Evolutionary conservation across 2,888 invertebrate genomes (phyloP), one percentile per base, ranked within the genome.

Genomic region (Synergus umbraculus): DNA sequence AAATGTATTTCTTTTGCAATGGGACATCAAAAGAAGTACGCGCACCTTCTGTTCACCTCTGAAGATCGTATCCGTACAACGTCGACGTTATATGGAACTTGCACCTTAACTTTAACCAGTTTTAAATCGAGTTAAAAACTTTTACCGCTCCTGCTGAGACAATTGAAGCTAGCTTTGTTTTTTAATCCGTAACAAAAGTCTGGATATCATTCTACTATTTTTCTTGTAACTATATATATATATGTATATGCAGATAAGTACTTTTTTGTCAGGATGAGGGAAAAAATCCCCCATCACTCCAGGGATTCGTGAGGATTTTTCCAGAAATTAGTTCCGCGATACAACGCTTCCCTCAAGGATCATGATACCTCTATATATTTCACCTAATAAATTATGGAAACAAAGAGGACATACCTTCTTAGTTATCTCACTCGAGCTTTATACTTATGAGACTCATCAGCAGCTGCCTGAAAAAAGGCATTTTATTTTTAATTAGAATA

Each of bases 101-200:
- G 84, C 69, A 76, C 79, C 83, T 85, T 82, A 85, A 87, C 85
- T 87, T 87, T 86, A 87, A 88, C 86, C 85, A 87, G 86, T 86
- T 87, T 87, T 86, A 87, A 86, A 87, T 87, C 86, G 85, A 87
- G 86, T 87, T 87, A 85, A 85, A 86, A 88, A 87, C 83, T 87
- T 87, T 81, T 69, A 81, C 78, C 67, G 76, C 63, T 69, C 60
- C 76, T 78, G 76, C 60, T 66, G 83, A 85, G 86, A 86, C 85
- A 86, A 86, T 86, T 83, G 83, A 81, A 83, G 77, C 77, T 64
- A 79, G 78, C 65, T 78, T 81, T 81, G 73, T 64, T 65, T 58
- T 18, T n/a, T 58, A 18, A n/a, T 58, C 58, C 2, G 18, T 58
- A 58, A 18, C 15, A 15, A 4, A 46, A 4, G 15, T 15, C 4